A percentile compares a stretch with the other conserved stretches of the same genome.
Conservation (phyloP, 1,140 invertebrate species). For the Zaprionus ghesquierei region DNA sequence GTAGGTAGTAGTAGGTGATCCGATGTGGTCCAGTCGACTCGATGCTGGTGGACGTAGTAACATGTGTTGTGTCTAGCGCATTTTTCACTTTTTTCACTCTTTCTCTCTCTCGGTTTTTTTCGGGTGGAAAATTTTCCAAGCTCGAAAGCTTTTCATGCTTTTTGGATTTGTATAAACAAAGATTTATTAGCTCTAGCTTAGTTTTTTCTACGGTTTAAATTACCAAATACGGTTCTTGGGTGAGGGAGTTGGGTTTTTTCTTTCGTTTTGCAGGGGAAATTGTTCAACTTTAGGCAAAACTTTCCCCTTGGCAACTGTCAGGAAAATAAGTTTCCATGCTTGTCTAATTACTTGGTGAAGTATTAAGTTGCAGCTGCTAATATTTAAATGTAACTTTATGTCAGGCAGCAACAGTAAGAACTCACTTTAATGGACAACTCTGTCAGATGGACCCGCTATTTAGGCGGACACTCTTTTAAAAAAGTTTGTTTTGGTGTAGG, state of each 20-base stretch:
- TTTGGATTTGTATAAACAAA: constrained; percentile 78
- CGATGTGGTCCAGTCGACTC: constrained; percentile 26
- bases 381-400: too few relatives aligned
- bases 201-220: constrained; percentile 9
- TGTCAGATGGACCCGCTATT: too few relatives aligned
- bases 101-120: constrained; percentile 9
- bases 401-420: too few relatives aligned
- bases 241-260: neutral
- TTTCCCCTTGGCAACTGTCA: neutral
- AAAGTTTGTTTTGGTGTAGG: too few relatives aligned
- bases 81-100: constrained; percentile 2
- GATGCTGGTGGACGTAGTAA: constrained; percentile 42
- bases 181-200: constrained; percentile 66
- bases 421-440: too few relatives aligned
- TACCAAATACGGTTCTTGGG: neutral
- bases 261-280: neutral
- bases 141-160: constrained; percentile 68
- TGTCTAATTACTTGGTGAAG: too few relatives aligned
- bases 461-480: too few relatives aligned
- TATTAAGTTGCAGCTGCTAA: too few relatives aligned
- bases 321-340: too few relatives aligned
- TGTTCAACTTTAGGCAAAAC: neutral
- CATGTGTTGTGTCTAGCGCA: constrained; percentile 38
- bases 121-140: constrained; percentile 39
- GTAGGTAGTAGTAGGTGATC: constrained; percentile 20